phyloP scores from a whole-genome alignment of 2,888 invertebrate species.

The Ophonus ardosiacus region DNA sequence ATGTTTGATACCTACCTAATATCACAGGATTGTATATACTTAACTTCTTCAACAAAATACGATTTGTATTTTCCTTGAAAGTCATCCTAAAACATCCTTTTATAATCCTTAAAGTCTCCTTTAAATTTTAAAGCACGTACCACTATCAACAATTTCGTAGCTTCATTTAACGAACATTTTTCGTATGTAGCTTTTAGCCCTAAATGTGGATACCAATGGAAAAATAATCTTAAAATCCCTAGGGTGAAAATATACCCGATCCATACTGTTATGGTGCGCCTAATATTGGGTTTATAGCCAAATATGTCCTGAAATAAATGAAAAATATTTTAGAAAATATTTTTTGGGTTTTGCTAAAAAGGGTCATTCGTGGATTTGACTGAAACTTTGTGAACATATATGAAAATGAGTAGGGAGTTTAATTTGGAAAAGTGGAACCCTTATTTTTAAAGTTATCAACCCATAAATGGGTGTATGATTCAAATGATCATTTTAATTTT shows the following conservation, averaged over 20 bases:
- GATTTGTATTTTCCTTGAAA: slow-evolving; percentile 86
- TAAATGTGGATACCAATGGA: slow-evolving; percentile 93
- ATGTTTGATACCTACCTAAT: slow-evolving; percentile 74
- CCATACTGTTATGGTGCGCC: slow-evolving; percentile 79
- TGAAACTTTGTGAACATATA: background rate
- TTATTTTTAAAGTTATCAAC: background rate
- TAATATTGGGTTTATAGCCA: slow-evolving; percentile 81
- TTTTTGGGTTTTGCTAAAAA: too few relatives aligned
- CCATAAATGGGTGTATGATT: background rate
- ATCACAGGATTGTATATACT: slow-evolving; percentile 76
- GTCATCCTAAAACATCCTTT: slow-evolving; percentile 79
- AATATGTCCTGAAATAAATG: slow-evolving; percentile 79
- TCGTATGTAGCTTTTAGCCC: slow-evolving; percentile 85
- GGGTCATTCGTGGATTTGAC: too few relatives aligned
- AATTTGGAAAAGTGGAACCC: background rate
- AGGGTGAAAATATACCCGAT: slow-evolving; percentile 82
- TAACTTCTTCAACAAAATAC: slow-evolving; percentile 81
- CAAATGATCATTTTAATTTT: background rate
- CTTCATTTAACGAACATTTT: slow-evolving; percentile 83
- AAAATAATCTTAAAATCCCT: slow-evolving; percentile 88
- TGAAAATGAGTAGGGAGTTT: background rate
- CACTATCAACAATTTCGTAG: slow-evolving; percentile 87
- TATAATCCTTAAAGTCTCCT: background rate
- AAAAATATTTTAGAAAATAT: too few relatives aligned
- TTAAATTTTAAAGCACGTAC: slow-evolving; percentile 75